Base-by-base conservation (phyloP, 2,113 vertebrate species). In the Chitala chitala region DNA sequence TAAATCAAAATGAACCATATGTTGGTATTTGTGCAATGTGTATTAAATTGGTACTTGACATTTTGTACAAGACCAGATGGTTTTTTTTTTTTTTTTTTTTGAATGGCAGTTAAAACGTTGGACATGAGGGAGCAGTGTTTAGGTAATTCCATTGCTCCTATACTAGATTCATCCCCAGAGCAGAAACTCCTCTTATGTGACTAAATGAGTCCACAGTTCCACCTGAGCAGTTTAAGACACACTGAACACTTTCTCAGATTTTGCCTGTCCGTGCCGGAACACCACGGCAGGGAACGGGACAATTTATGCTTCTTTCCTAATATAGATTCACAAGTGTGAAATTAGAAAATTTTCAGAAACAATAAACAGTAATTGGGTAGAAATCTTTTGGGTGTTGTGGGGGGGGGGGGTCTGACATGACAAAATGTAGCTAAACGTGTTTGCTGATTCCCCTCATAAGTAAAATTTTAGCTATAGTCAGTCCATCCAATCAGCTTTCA, bases 291-390 rank as follows among this genome's bases (percentile, higher is more conserved):
- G 46, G 69, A 71, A 51, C 9, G 51, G 29, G 6, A 36, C 20
- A 17, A 38, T 12, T 8, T 7, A 71, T n/a, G 50, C 31, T 54
- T 36, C 53, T 55, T 33, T 4, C 50, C 36, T 71, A 42, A 71
- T 71, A 55, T 71, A 70, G 66, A 72, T 74, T 55, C 74, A 51
- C 72, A 66, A 63, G 76, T 77, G 74, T 69, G 55, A 77, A 75
- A 78, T 82, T 78, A 78, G 71, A 79, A 77, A 72, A 72, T 51
- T 72, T 77, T 76, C 69, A 74, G 78, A 78, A 75, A 79, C 75
- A 78, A 80, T 82, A 80, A 82, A 80, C 76, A 75, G 76, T 80
- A 82, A 78, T 80, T 82, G 78, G 74, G 79, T 79, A 71, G 73
- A 76, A 79, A 81, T 80, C 75, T 81, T 80, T 80, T 75, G 58